Percentiles rank a stretch among this genome's conserved stretches.
phyloP scores from a whole-genome alignment of 2,797 vertebrate species.

The Siniperca scherzeri region DNA sequence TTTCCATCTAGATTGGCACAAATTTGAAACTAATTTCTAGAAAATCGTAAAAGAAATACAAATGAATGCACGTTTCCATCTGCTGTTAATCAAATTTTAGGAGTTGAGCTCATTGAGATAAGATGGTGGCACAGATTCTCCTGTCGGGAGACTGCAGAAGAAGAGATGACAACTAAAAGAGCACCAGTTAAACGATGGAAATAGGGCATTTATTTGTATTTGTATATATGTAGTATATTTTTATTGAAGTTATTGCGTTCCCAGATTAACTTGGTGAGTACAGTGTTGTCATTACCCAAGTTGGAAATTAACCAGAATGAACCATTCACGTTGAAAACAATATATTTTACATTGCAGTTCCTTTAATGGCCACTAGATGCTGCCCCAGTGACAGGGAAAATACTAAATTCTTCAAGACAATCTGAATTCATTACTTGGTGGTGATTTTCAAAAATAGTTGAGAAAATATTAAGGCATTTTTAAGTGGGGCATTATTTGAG shows the following conservation, averaged over 20 bases:
- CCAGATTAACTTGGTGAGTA: neutral
- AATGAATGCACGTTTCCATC: neutral
- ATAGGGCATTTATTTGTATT: too few relatives aligned
- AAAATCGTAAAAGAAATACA: neutral
- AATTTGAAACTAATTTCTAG: neutral
- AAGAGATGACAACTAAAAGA: too few relatives aligned
- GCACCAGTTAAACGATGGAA: too few relatives aligned
- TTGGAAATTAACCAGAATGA: neutral
- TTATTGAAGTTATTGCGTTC: too few relatives aligned
- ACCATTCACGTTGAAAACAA: neutral
- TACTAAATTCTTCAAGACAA: neutral
- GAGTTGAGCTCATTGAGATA: too few relatives aligned
- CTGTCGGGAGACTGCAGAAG: too few relatives aligned
- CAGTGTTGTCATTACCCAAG: neutral
- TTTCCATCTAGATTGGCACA: too few relatives aligned
- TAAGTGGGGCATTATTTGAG: neutral
- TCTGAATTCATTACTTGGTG: neutral
- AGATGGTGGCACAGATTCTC: too few relatives aligned
- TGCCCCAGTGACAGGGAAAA: neutral
- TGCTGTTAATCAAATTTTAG: neutral
- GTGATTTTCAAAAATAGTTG: neutral
- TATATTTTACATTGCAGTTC: neutral
- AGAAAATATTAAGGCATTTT: constrained; percentile 29
- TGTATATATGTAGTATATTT: too few relatives aligned
- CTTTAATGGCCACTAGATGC: constrained; percentile 3